Conservation (phyloP, 2,797 vertebrate species). For the Dallia pectoralis region DNA sequence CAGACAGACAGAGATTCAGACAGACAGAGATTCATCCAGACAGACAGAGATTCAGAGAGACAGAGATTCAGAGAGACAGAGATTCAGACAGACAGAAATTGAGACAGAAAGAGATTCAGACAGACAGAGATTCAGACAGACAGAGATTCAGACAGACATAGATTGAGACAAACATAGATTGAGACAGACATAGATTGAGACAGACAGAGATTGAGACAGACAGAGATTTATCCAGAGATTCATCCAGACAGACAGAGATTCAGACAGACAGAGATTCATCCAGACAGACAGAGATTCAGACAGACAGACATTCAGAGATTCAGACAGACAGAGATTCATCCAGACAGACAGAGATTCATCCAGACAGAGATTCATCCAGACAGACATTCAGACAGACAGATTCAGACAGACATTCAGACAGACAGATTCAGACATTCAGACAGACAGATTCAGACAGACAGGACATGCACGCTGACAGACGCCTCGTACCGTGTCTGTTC, state of each 20-base stretch:
- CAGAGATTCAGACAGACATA: constrained; percentile 15
- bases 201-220: no score
- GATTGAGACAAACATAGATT: constrained; percentile 2
- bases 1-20: constrained; percentile 16
- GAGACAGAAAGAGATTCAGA: constrained; percentile 15
- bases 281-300: neutral
- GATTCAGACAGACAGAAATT: constrained; percentile 20
- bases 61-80: no score
- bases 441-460: constrained; percentile 15
- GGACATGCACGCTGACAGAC: neutral
- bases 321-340: constrained; percentile 6
- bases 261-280: constrained; percentile 20
- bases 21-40: constrained; percentile 1
- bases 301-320: constrained; percentile 18
- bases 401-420: constrained; percentile 20
- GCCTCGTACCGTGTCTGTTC: constrained; percentile 40
- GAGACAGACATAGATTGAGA: constrained; percentile 15
- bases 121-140: constrained; percentile 2
- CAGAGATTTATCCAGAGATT: no score
- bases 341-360: constrained; percentile 15
- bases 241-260: constrained; percentile 5
- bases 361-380: no score
- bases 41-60: no score
- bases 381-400: neutral
- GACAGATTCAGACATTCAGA: constrained; percentile 6